These are phyloP conservation scores for Struthidea cinerea DNA, from an alignment of 2,113 vertebrate species.

Conservation along the genomic window DNA sequence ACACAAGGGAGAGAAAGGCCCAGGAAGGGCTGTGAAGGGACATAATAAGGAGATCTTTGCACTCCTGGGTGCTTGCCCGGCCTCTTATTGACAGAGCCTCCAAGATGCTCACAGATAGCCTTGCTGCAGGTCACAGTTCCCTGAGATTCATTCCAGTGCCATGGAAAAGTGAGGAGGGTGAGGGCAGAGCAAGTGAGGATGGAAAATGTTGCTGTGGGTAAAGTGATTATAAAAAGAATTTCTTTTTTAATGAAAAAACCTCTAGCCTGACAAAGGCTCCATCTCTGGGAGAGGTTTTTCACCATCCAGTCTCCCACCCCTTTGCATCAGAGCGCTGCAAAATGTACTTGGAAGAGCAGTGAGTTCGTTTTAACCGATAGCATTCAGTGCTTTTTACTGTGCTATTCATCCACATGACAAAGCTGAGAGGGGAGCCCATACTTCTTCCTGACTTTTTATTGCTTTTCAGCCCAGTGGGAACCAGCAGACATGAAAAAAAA, in stretches of 20 bases:
- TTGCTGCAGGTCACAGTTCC: not conserved
- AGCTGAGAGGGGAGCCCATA: slow-evolving; percentile 74
- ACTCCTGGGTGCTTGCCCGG: not conserved
- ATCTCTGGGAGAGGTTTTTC: slow-evolving; percentile 57
- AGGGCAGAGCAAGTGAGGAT: not conserved
- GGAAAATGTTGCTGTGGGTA: slow-evolving; percentile 14
- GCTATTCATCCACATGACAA: slow-evolving; percentile 78
- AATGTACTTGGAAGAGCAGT: slow-evolving; percentile 48
- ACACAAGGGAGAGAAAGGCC: not conserved
- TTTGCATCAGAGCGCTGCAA: slow-evolving; percentile 34
- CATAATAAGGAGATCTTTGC: not conserved
- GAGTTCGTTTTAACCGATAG: slow-evolving; percentile 73
- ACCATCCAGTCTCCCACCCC: not conserved
- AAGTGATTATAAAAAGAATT: slow-evolving; percentile 62
- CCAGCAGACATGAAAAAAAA: slow-evolving; percentile 46
- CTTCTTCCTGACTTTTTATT: slow-evolving; percentile 81
- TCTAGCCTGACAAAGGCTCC: slow-evolving; percentile 54
- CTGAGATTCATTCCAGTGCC: slow-evolving; percentile 55
- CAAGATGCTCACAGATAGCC: slow-evolving; percentile 37
- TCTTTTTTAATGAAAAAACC: slow-evolving; percentile 71
- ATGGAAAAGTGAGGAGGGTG: not conserved
- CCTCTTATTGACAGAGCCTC: slow-evolving; percentile 35
- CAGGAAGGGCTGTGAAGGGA: not conserved
- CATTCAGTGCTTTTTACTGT: slow-evolving; percentile 70
- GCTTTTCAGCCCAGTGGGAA: slow-evolving; percentile 78